Evolutionary conservation across 2,797 vertebrate species (phyloP).

Genomic region (Chaenodraco wilsoni): DNA sequence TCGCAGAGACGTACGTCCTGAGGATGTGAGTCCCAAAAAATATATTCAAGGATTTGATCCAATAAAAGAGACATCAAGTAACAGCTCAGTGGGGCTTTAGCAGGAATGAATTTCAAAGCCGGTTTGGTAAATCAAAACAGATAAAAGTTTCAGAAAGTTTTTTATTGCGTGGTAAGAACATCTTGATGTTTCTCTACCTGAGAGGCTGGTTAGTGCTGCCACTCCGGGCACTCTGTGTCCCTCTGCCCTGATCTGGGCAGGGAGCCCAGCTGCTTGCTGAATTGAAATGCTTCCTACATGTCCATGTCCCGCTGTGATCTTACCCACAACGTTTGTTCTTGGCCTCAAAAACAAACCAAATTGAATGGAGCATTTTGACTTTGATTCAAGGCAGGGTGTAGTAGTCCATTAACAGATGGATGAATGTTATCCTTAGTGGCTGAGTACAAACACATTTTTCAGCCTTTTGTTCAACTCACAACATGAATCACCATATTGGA

Average conservation of each 20-base stretch:
- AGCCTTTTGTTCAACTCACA: neutral
- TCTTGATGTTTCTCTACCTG: slow-evolving; percentile 28
- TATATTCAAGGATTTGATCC: slow-evolving; percentile 60
- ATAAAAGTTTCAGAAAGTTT: slow-evolving; percentile 46
- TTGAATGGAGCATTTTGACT: neutral
- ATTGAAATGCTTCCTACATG: slow-evolving; percentile 46
- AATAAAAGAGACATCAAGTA: slow-evolving; percentile 54
- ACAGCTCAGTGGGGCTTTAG: slow-evolving; percentile 50
- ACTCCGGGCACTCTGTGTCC: slow-evolving; percentile 23
- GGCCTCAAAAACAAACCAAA: neutral
- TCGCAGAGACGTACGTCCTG: slow-evolving; percentile 34
- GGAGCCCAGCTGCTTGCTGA: slow-evolving; percentile 52
- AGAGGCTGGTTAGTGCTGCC: slow-evolving; percentile 24
- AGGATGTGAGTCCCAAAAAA: slow-evolving; percentile 45
- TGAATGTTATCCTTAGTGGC: neutral
- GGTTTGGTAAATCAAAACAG: slow-evolving; percentile 44
- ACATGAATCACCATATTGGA: neutral
- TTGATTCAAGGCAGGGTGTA: neutral
- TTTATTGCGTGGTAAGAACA: slow-evolving; percentile 9
- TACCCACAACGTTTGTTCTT: slow-evolving; percentile 4
- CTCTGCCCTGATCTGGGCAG: slow-evolving; percentile 46
- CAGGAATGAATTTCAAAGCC: slow-evolving; percentile 48
- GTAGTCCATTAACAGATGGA: neutral
- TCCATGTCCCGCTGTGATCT: slow-evolving; percentile 24
- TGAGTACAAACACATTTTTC: neutral